Percentiles rank a stretch among this genome's conserved stretches.
Conservation (phyloP, 35 echinoderm and acorn worm genomes). For the Ophiothrix spiculata region DNA sequence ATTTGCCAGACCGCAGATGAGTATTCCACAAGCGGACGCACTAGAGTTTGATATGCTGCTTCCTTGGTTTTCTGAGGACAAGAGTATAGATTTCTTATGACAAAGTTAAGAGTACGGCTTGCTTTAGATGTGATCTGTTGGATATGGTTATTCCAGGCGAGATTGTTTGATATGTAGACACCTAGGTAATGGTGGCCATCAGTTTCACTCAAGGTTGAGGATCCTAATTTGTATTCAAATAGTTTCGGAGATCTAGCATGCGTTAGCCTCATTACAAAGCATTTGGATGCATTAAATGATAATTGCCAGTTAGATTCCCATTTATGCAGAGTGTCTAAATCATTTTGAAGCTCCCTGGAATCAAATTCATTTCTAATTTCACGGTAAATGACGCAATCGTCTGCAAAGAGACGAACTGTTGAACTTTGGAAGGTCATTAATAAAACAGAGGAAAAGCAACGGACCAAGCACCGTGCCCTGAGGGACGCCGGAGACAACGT, state of each 20-base stretch:
- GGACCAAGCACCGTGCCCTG: neutral
- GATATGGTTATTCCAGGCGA: neutral
- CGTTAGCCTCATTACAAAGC: neutral
- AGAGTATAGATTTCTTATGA: neutral
- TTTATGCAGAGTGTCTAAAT: neutral
- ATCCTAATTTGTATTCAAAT: neutral
- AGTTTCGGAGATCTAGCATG: neutral
- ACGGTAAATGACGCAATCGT: too few relatives aligned
- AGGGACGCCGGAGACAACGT: too few relatives aligned
- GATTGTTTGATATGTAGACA: neutral
- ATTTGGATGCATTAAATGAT: neutral
- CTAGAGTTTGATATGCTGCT: neutral
- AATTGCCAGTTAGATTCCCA: neutral
- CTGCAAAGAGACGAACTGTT: too few relatives aligned
- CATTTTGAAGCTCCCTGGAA: neutral
- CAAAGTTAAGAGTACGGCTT: neutral
- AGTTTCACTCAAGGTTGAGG: neutral
- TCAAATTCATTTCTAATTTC: too few relatives aligned
- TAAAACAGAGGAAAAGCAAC: neutral
- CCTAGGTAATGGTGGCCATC: neutral
- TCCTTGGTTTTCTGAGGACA: neutral
- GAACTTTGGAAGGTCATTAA: too few relatives aligned
- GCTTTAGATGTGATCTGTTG: neutral
- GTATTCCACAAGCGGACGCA: neutral
- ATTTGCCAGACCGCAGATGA: neutral